Conservation (phyloP, 2,888 invertebrate species). For the Eudiplozoon nipponicum region DNA sequence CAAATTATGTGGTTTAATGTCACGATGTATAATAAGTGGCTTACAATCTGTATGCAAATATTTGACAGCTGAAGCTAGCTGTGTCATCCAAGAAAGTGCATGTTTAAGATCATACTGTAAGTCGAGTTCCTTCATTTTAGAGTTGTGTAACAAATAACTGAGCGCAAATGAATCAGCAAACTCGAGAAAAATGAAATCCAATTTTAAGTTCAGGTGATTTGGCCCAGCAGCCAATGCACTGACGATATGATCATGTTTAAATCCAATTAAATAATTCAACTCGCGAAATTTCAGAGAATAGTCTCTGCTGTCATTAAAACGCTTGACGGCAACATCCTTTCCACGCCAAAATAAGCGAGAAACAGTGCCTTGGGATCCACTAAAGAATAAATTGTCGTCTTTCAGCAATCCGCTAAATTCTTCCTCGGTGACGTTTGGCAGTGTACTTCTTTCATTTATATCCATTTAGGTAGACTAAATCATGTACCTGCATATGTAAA, state of each 20-base stretch:
- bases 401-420: no score
- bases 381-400: no score
- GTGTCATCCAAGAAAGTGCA: conserved; percentile 34
- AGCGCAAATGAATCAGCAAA: conserved; percentile 11
- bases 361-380: conserved; percentile 4
- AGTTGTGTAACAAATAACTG: background rate
- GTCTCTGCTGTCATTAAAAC: conserved; percentile 3
- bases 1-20: conserved; percentile 33
- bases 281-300: conserved; percentile 7
- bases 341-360: background rate
- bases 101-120: conserved; percentile 3
- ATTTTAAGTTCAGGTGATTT: background rate
- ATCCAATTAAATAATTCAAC: conserved; percentile 3
- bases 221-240: conserved; percentile 11
- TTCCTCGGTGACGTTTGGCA: no score
- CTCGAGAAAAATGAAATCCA: conserved; percentile 13
- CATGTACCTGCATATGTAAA: no score
- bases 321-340: conserved; percentile 9
- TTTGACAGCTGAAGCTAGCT: conserved; percentile 67
- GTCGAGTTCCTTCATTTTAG: background rate
- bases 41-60: conserved; percentile 77
- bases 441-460: no score
- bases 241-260: conserved; percentile 13
- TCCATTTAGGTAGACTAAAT: no score
- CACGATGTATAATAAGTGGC: conserved; percentile 60